Conservation (phyloP, 2,888 invertebrate genomes). For the Rosalia funebris region DNA sequence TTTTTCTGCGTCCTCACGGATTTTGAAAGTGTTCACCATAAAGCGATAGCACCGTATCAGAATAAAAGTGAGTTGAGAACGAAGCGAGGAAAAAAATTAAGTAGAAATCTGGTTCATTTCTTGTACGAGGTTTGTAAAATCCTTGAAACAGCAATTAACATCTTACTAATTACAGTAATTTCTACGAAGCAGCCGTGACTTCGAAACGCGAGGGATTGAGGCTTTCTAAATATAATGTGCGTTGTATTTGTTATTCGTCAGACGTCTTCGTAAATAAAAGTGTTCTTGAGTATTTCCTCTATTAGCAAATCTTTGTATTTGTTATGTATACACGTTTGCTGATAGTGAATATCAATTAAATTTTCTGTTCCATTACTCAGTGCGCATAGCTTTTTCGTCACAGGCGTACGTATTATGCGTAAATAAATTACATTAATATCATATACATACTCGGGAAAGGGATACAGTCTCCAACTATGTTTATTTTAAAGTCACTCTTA, state of each 20-base stretch:
- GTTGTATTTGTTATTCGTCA: not conserved
- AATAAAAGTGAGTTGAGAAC: not conserved
- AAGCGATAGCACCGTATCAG: not conserved
- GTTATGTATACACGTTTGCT: not conserved
- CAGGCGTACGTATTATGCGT: no score
- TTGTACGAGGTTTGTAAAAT: constrained; percentile 6
- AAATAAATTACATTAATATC: no score
- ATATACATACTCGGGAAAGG: no score
- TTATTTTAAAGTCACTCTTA: no score
- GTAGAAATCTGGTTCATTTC: constrained; percentile 14
- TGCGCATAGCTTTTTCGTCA: no score
- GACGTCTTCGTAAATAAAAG: not conserved
- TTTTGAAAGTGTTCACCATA: not conserved
- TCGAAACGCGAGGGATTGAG: constrained; percentile 2
- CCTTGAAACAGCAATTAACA: constrained; percentile 26
- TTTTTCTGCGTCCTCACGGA: not conserved
- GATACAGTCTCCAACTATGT: no score
- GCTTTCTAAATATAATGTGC: not conserved
- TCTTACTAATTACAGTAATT: constrained; percentile 15
- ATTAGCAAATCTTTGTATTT: not conserved
- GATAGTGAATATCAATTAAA: not conserved
- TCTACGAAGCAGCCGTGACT: constrained; percentile 19
- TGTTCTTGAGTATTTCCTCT: not conserved
- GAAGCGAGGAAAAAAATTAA: not conserved
- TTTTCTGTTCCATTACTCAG: no score